These are phyloP conservation scores for Sciurus carolinensis DNA, from an alignment of 2,797 vertebrate species.

Conservation along the genomic window DNA sequence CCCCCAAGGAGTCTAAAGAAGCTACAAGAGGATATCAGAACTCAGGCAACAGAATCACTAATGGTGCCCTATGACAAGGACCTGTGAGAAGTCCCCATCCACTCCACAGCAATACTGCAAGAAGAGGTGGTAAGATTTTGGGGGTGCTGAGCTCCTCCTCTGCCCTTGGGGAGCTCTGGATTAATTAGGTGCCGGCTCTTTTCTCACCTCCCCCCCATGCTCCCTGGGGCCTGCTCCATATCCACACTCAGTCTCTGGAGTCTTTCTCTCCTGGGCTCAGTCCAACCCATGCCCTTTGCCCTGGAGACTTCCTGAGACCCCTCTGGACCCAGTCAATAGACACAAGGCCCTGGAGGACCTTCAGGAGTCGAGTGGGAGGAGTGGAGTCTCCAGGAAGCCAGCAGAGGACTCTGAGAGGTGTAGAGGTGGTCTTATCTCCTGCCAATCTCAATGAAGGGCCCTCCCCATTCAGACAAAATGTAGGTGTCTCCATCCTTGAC, in stretches of 20 bases:
- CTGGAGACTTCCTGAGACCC: conserved; percentile 56
- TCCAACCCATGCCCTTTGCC: conserved; percentile 58
- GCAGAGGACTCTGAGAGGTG: background rate
- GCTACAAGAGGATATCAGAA: background rate
- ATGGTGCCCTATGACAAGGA: background rate
- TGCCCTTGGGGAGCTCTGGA: background rate
- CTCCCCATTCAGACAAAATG: background rate
- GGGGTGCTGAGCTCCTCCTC: background rate
- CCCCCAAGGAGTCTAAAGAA: background rate
- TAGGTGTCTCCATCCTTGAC: background rate
- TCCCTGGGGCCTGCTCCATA: conserved; percentile 29
- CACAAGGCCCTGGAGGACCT: conserved; percentile 27
- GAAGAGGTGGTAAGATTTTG: background rate
- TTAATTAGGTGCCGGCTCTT: conserved; percentile 60
- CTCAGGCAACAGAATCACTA: background rate
- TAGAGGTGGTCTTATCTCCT: background rate
- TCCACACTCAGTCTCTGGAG: background rate
- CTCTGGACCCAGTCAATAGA: conserved; percentile 33
- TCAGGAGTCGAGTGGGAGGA: background rate
- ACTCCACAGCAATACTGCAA: background rate
- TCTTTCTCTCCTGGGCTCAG: conserved; percentile 38
- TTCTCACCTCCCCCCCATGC: background rate
- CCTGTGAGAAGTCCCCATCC: background rate
- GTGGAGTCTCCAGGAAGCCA: background rate
- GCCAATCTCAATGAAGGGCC: background rate